Evolutionary conservation across 2,113 vertebrate genomes (phyloP).

Genomic region (Serilophus lunatus): DNA sequence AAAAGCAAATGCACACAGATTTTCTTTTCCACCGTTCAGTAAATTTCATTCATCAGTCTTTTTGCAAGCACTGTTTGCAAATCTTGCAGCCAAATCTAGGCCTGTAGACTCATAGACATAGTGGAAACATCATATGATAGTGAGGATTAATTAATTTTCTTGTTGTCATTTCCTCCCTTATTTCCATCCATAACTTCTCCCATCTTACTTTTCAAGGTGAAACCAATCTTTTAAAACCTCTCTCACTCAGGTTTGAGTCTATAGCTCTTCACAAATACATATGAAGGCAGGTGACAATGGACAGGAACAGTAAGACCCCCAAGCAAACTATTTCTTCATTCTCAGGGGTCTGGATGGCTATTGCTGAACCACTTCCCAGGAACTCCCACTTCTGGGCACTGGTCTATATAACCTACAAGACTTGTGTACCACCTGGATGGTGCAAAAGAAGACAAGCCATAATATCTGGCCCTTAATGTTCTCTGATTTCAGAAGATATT

Average conservation of each 20-base stretch:
- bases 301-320: neutral
- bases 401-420: rapidly evolving
- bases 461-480: neutral
- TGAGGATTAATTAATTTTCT: neutral
- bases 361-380: neutral
- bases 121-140: neutral
- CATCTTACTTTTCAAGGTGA: neutral
- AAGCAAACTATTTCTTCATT: neutral
- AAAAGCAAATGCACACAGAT: neutral
- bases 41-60: neutral
- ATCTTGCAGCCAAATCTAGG: neutral
- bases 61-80: neutral
- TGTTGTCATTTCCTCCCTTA: neutral
- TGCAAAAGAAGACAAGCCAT: neutral
- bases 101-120: neutral
- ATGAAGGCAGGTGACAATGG: rapidly evolving
- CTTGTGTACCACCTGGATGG: too few relatives aligned
- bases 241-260: rapidly evolving
- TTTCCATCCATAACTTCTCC: neutral
- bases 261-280: neutral
- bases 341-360: neutral
- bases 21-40: neutral
- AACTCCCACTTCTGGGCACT: neutral
- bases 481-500: neutral
- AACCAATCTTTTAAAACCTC: rapidly evolving